These are phyloP conservation scores for Coenobita brevimanus DNA, from an alignment of 1,140 invertebrate species.

Conservation along the genomic window DNA sequence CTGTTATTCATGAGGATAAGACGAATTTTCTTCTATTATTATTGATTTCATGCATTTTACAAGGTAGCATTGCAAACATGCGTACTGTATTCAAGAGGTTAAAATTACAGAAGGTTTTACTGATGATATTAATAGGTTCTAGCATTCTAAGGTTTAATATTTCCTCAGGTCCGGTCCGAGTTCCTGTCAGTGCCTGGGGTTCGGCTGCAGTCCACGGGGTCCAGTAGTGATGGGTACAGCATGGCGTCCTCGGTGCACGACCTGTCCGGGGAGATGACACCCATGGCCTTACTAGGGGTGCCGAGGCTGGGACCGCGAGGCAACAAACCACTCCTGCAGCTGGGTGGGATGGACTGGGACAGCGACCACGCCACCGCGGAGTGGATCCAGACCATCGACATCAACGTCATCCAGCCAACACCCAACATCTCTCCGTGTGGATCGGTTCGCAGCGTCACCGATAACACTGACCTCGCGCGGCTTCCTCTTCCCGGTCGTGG, in stretches of 20 bases:
- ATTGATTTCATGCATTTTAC: too few relatives aligned
- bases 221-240: conserved; percentile 63
- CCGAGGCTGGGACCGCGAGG: conserved; percentile 44
- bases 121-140: too few relatives aligned
- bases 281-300: conserved; percentile 59
- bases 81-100: too few relatives aligned
- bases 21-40: too few relatives aligned
- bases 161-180: conserved; percentile 56
- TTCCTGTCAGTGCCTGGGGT: conserved; percentile 65
- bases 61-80: too few relatives aligned
- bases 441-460: conserved; percentile 66
- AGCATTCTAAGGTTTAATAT: too few relatives aligned
- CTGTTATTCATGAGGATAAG: too few relatives aligned
- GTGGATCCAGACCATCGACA: conserved; percentile 69
- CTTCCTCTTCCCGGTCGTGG: conserved; percentile 50
- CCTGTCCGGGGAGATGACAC: conserved; percentile 43
- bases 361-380: conserved; percentile 67
- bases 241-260: conserved; percentile 57
- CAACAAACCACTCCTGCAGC: conserved; percentile 59
- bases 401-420: conserved; percentile 70
- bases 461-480: conserved; percentile 36
- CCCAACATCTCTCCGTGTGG: conserved; percentile 69
- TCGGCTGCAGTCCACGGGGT: conserved; percentile 59
- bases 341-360: conserved; percentile 69
- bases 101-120: too few relatives aligned